Evolutionary conservation across 2,888 invertebrate species (phyloP), one percentile per base, ranked within the genome.

Genomic region (Noctua comes): DNA sequence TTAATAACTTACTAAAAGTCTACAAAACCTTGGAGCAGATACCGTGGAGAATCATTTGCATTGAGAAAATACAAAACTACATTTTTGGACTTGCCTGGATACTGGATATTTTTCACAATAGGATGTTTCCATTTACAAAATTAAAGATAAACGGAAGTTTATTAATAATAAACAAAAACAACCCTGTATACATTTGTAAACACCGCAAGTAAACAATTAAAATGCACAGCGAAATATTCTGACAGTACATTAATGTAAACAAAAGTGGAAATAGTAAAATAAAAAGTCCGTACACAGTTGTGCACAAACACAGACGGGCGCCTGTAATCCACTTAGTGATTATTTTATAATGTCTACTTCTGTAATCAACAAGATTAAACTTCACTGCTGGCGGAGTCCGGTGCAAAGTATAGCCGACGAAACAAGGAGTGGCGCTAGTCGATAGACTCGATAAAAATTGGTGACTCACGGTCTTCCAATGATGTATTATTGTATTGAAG

Each of bases 341-440:
- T 86, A 86, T 86, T 90, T 89, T 88, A 85, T 87, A 86, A 88
- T 83, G 86, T 91, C 89, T 88, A 86, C 85, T 85, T 83, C 82
- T 85, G 84, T 88, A 89, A 90, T 91, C 89, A 88, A 81, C 82
- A 74, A 84, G 87, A 91, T 91, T 90, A 89, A 89, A 88, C 83
- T 86, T 85, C 83, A 88, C 84, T 88, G 87, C 84, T 88, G 81
- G 79, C 81, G 68, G 76, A 82, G 82, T 68, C 82, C 84, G 71
- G 83, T 83, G 83, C 82, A 82, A 85, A 85, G 88, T 87, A 79
- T 79, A 57, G 84, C 73, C 77, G 81, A 73, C 73, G 73, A 86
- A 92, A 91, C 92, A 93, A 92, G 95, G 95, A 91, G 95, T 93
- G 95, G 93, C 93, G 85, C 86, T 89, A 86, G 88, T 89, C 31